Evolutionary conservation across 2,113 vertebrate species (phyloP).

Genomic region (Aix galericulata): DNA sequence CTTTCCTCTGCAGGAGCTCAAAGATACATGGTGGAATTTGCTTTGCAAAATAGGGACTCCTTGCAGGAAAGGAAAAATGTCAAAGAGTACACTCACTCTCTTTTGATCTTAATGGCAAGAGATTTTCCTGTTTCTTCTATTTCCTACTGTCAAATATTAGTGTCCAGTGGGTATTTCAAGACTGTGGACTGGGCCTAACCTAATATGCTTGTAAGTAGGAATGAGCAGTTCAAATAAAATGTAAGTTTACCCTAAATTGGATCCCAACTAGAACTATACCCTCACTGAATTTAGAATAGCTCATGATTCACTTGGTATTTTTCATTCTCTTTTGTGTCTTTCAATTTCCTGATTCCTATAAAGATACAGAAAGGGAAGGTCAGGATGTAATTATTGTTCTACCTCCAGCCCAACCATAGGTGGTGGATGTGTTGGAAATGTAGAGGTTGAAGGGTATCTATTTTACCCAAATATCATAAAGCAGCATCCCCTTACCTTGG

Average conservation of each 20-base stretch:
- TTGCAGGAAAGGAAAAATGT: slow-evolving; percentile 49
- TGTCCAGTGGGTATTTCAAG: neutral
- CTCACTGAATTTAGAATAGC: neutral
- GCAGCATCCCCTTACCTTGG: neutral
- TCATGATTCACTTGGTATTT: slow-evolving; percentile 40
- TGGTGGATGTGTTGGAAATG: neutral
- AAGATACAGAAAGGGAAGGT: neutral
- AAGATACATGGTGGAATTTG: slow-evolving; percentile 48
- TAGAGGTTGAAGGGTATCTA: neutral
- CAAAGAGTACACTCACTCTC: neutral
- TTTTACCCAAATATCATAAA: neutral
- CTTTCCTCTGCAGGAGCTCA: neutral
- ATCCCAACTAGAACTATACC: slow-evolving; percentile 7
- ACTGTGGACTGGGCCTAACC: neutral
- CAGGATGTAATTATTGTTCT: neutral
- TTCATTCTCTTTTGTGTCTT: neutral
- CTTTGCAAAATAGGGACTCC: slow-evolving; percentile 18
- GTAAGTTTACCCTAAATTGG: slow-evolving; percentile 8
- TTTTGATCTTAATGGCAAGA: slow-evolving; percentile 53
- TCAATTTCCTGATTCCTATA: neutral
- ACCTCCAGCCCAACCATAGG: neutral
- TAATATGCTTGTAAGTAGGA: neutral
- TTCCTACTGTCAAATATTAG: slow-evolving; percentile 41
- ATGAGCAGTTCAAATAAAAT: slow-evolving; percentile 40
- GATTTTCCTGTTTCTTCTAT: slow-evolving; percentile 7